phyloP scores from a whole-genome alignment of 1,140 invertebrate species.

The Trinorchestia longiramus region DNA sequence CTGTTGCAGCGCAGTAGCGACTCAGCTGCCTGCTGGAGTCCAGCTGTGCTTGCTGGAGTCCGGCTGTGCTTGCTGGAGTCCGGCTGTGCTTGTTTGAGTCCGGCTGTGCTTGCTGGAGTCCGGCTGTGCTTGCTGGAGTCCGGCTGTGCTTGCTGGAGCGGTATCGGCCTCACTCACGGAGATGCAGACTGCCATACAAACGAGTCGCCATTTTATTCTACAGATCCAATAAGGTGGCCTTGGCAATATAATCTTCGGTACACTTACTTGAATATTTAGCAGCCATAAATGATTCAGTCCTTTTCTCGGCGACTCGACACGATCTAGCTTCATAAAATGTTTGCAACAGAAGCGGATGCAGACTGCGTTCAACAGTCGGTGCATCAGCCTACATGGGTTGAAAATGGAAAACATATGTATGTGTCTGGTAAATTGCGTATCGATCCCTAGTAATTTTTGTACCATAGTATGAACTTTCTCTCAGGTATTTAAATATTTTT shows the following conservation, averaged over 20 bases:
- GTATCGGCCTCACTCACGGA: not conserved
- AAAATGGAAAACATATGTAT: no score
- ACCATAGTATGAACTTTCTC: no score
- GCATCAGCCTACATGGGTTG: no score
- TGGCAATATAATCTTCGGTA: constrained; percentile 6
- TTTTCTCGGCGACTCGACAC: not conserved
- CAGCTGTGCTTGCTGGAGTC: not conserved
- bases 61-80: not conserved
- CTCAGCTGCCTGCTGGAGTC: not conserved
- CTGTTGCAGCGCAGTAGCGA: not conserved
- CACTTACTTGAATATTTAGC: constrained; percentile 32
- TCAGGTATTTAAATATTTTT: no score
- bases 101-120: no score
- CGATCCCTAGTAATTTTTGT: no score
- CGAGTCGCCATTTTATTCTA: constrained; percentile 1
- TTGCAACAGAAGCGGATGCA: not conserved
- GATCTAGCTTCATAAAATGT: not conserved
- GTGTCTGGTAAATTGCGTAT: no score
- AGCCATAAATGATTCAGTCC: constrained; percentile 24
- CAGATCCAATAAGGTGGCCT: constrained; percentile 6
- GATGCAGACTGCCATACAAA: not conserved
- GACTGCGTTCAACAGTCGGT: not conserved
- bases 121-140: no score
- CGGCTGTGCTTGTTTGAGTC: no score
- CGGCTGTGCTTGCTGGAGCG: not conserved